Evolutionary conservation across 2,113 vertebrate genomes (phyloP), one percentile per base, ranked within the genome.

Genomic region (Beaufortia kweichowensis): DNA sequence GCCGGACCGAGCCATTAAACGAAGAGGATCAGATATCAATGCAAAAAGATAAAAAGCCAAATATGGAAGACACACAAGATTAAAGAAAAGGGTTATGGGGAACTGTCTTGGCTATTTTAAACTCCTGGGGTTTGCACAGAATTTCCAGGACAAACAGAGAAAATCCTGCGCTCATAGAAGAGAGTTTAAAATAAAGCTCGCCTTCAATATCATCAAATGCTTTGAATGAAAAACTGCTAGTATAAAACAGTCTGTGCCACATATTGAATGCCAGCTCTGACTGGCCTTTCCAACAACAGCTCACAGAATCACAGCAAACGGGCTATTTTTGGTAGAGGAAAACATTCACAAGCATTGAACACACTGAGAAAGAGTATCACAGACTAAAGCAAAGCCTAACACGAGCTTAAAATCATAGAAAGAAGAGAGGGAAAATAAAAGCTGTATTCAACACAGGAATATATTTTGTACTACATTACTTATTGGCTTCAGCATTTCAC

Each of bases 311-410:
- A 35, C 46, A 56, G 67, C 50, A 66, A 56, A 43, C 15, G 19
- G 33, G 35, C 67, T 72, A 68, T 68, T 75, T 75, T 73, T 62
- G 56, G 48, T 65, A 62, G 6, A 62, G 17, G 59, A 31, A 39
- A 76, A 48, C 63, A 64, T 24, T 39, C 26, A 59, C 28, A 14
- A 73, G 29, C 50, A 68, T 75, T 75, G 29, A 67, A 77, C 53
- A 19, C 15, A 2, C 65, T 28, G 39, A 65, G 43, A 74, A n/a
- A 39, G 55, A 57, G 69, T 15, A 65, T 33, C 26, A 57, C 43
- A 65, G 64, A 72, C 69, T 46, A 53, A 63, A 57, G 60, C 23
- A 46, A 60, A 64, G 53, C 69, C 21, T 72, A 81, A 65, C 69
- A 81, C 62, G 75, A 64, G 41, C 53, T 29, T 7, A 57, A 55